phyloP scores from a whole-genome alignment of 2,888 invertebrate species.

The Kuschelorhynchus macadamiae region DNA sequence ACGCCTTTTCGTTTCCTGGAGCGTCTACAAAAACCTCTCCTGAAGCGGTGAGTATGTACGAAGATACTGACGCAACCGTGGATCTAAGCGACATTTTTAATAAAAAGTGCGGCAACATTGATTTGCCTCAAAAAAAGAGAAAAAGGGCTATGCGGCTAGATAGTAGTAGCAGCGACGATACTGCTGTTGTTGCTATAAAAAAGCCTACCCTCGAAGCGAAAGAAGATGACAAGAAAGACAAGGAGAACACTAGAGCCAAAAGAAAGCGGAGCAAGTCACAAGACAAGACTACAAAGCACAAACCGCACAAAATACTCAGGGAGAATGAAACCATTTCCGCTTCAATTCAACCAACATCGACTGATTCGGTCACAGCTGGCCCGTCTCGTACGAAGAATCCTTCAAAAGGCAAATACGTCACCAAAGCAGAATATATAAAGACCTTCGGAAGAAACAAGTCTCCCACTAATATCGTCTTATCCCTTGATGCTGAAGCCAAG shows the following conservation, averaged over 20 bases:
- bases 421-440: conserved; percentile 20
- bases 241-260: no score
- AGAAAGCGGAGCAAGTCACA: not conserved
- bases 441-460: conserved; percentile 12
- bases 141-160: conserved; percentile 3
- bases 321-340: no score
- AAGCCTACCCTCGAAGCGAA: not conserved
- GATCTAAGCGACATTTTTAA: not conserved
- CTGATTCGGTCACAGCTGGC: no score
- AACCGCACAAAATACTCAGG: no score
- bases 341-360: no score
- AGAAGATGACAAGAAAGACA: not conserved
- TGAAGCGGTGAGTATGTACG: no score
- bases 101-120: not conserved
- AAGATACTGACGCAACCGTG: not conserved
- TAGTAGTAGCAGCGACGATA: conserved; percentile 9
- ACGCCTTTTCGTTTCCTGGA: not conserved
- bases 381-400: no score
- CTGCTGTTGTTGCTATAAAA: not conserved
- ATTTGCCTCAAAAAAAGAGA: not conserved
- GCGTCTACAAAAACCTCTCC: not conserved
- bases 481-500: not conserved
- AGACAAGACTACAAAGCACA: not conserved
- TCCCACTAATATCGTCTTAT: conserved; percentile 13
- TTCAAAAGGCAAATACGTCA: conserved; percentile 3